Base-by-base conservation (phyloP, 2,113 vertebrate genomes). In the Plecturocebus donacophilus region DNA sequence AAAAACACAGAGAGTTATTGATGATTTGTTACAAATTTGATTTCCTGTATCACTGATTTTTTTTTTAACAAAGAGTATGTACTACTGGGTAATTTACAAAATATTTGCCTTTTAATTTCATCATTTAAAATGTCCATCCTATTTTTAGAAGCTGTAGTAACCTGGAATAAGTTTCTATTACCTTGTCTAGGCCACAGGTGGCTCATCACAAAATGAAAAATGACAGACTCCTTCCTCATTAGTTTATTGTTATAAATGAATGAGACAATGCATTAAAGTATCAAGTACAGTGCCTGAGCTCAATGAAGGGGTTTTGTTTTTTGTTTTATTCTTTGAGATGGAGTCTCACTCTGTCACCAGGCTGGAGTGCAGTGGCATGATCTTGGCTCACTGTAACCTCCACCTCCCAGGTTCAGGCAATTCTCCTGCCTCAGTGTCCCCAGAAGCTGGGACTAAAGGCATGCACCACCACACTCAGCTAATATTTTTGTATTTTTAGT, bases 211-310 rank as follows among this genome's bases (percentile, higher is more conserved):
- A 61, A 81, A 32, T 32, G 11, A 27, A 70, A 32, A n/a, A 38
- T 9, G 8, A 73, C 42, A 85, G 47, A 42, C 13, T 58, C 58
- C 54, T 52, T 66, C 40, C 30, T 94, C 49, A 35, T 2, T 30
- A n/a, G 38, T 30, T 40, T 49, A 49, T 30, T 25, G 30, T 45
- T 64, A 61, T n/a, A 66, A 70, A 79, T 49, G 10, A 89, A 40
- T 19, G 35, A 84, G 47, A 70, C 45, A 49, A 49, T 23, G 49
- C 27, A 68, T 16, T 30, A n/a, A 84, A 68, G 64, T 38, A 75
- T 40, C 64, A 93, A 80, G 54, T 71, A 89, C 58, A 90, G n/a
- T 54, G 91, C 71, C 91, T 92, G 84, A 85, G 25, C 80, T 90
- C 70, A 85, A 1, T 70, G 76, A 94, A 85, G 49, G 80, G 64